Conservation (phyloP, 2,888 invertebrate species). For the Melanotus villosus region DNA sequence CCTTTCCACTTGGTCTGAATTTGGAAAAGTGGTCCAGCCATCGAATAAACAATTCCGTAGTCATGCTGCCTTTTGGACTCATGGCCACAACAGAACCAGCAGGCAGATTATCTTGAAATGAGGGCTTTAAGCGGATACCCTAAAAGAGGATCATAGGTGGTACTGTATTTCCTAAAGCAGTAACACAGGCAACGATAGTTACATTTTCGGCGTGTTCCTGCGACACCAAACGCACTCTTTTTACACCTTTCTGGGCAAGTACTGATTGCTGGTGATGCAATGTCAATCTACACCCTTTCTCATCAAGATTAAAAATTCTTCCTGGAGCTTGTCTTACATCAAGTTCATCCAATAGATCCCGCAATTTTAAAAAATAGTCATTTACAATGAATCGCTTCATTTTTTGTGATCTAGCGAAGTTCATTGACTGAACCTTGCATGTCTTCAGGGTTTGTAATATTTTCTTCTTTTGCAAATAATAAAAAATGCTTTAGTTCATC, state of each 20-base stretch:
- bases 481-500: too few species aligned
- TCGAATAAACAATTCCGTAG: constrained; percentile 53
- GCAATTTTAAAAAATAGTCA: background rate
- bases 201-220: constrained; percentile 9
- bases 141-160: constrained; percentile 18
- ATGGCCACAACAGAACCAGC: background rate
- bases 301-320: constrained; percentile 54
- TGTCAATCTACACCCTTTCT: constrained; percentile 52
- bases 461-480: too few species aligned
- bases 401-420: constrained; percentile 53
- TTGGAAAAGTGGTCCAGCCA: background rate
- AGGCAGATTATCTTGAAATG: background rate
- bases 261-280: constrained; percentile 51
- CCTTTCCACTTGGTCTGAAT: background rate
- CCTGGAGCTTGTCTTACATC: constrained; percentile 49
- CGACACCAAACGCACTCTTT: constrained; percentile 51
- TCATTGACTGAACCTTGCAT: constrained; percentile 52
- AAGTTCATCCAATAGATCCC: constrained; percentile 39
- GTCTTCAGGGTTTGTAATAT: too few species aligned
- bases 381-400: constrained; percentile 31
- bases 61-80: constrained; percentile 44
- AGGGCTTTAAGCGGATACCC: background rate
- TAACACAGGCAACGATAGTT: constrained; percentile 5
- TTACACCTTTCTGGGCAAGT: constrained; percentile 51
- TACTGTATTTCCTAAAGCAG: background rate